phyloP scores from a whole-genome alignment of 2,113 vertebrate species.

The Pomatorhinus ruficollis region DNA sequence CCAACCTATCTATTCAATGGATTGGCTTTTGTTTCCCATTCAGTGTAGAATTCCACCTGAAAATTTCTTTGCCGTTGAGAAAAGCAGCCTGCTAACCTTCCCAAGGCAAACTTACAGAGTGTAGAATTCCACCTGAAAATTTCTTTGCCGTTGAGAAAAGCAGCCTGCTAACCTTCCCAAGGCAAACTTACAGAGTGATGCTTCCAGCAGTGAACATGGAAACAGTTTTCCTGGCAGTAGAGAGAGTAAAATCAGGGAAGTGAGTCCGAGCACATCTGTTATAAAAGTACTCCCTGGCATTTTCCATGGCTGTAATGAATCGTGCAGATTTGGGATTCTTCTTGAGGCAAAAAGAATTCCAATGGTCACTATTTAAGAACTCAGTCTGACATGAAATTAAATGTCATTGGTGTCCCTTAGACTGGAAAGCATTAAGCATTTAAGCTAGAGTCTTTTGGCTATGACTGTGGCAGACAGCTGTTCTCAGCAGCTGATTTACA shows the following conservation, averaged over 20 bases:
- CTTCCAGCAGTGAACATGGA: not conserved
- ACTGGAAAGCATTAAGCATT: not conserved
- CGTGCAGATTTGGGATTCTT: not conserved
- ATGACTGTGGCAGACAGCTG: conserved; percentile 7
- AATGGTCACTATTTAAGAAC: not conserved
- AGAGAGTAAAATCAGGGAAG: not conserved
- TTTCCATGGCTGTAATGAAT: not conserved
- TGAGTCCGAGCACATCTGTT: not conserved
- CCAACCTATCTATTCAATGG: not conserved
- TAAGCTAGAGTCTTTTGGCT: not conserved
- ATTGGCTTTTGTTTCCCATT: not conserved
- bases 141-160: not conserved
- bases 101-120: not conserved
- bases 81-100: not conserved
- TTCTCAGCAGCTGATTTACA: conserved; percentile 4
- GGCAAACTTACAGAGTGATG: not conserved
- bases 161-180: not conserved
- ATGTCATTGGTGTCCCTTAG: not conserved
- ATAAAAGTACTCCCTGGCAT: not conserved
- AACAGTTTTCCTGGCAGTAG: not conserved
- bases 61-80: not conserved
- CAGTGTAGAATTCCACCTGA: not conserved
- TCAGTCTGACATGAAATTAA: conserved; percentile 14
- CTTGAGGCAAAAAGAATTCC: not conserved
- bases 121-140: not conserved